These are phyloP conservation scores for Alca torda DNA, from an alignment of 2,797 vertebrate species.

Conservation along the genomic window DNA sequence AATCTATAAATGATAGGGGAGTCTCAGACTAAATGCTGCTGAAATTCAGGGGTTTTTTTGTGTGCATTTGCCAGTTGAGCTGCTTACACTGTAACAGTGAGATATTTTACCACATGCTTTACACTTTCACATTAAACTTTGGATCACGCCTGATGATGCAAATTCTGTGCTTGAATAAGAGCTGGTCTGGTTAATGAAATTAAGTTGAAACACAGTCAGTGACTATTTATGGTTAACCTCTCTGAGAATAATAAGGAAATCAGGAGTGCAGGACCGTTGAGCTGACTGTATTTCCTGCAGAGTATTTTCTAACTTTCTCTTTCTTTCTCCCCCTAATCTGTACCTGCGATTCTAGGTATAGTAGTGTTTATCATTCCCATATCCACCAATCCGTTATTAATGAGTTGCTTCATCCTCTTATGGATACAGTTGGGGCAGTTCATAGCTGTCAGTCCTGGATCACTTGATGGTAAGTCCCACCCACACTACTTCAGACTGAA, in stretches of 20 bases:
- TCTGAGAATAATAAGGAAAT: background rate
- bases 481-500: slow-evolving; percentile 62
- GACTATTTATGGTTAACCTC: background rate
- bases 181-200: background rate
- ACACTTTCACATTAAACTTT: background rate
- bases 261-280: slow-evolving; percentile 23
- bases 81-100: background rate
- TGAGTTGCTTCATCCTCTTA: slow-evolving; percentile 70
- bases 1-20: background rate
- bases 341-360: slow-evolving; percentile 70
- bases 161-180: background rate
- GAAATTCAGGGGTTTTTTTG: background rate
- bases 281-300: slow-evolving; percentile 31
- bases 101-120: background rate
- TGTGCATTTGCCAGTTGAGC: background rate
- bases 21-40: background rate
- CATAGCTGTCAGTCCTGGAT: slow-evolving; percentile 71
- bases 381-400: slow-evolving; percentile 74
- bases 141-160: background rate
- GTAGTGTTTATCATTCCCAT: slow-evolving; percentile 72
- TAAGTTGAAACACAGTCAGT: background rate
- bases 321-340: slow-evolving; percentile 63
- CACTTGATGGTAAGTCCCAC: slow-evolving; percentile 70
- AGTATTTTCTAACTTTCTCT: slow-evolving; percentile 69
- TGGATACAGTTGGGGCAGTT: slow-evolving; percentile 72